Conservation (phyloP, 1,140 invertebrate species). For the Psilanteris sp. region DNA sequence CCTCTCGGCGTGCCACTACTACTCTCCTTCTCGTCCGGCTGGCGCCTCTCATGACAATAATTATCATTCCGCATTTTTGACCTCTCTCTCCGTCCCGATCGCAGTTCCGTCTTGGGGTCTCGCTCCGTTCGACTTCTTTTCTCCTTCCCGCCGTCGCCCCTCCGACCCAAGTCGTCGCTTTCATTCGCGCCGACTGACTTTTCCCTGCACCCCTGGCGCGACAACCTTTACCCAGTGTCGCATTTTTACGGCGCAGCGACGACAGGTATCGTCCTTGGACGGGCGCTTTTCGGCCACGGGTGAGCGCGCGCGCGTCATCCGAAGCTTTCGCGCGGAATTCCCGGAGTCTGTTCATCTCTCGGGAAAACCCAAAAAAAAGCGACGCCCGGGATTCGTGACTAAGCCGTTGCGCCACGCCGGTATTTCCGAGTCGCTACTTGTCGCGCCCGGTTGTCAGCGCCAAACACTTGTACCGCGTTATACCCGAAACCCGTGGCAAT, state of each 20-base stretch:
- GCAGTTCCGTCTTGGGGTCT: constrained; percentile 28
- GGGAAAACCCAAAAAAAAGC: background rate
- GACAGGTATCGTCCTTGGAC: constrained; percentile 20
- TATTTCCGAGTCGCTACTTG: too few relatives aligned
- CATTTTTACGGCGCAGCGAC: constrained; percentile 11
- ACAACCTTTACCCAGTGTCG: constrained; percentile 46
- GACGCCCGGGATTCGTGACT: too few relatives aligned
- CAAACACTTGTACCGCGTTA: too few relatives aligned
- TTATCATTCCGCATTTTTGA: constrained; percentile 69
- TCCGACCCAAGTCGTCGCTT: background rate
- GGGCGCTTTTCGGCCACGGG: constrained; percentile 7
- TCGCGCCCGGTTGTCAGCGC: too few relatives aligned
- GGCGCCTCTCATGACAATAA: constrained; percentile 74
- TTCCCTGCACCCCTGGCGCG: constrained; percentile 17
- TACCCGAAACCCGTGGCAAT: too few relatives aligned
- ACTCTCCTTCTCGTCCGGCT: constrained; percentile 67
- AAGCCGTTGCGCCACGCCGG: too few relatives aligned
- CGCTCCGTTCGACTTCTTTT: too few relatives aligned
- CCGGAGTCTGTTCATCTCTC: background rate
- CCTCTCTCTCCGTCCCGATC: constrained; percentile 15
- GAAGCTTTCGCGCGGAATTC: constrained; percentile 7
- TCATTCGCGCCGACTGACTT: constrained; percentile 17
- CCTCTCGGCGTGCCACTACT: constrained; percentile 48
- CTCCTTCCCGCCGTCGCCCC: too few relatives aligned
- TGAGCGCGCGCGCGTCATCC: too few relatives aligned